Evolutionary conservation across 2,888 invertebrate species (phyloP), one percentile per base, ranked within the genome.

Genomic region (Geotrupes spiniger): DNA sequence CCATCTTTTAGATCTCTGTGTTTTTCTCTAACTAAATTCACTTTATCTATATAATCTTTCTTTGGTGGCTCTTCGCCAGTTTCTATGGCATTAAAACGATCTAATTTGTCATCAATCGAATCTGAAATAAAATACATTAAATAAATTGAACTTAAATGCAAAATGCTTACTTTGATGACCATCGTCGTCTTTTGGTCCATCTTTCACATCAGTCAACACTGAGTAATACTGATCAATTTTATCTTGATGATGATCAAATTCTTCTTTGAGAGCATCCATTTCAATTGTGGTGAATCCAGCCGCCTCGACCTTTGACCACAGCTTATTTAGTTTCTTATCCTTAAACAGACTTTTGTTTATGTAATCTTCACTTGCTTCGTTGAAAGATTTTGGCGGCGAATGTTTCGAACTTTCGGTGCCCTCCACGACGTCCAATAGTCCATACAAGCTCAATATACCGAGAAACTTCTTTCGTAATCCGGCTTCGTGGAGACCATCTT

Each of bases 151-250:
- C 6, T n/a, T n/a, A 42, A 29, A 6, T n/a, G 6, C 15, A 45
- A 4, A 43, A 46, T 44, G 68, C 78, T 69, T 76, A 88, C 89
- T 89, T 71, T 84, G 81, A 66, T 80, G 79, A 26, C 77, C 76
- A 56, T 85, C 82, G 33, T 76, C 70, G 55, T 84, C 81, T 52
- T 70, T 71, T 33, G 74, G 72, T 11, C 76, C 78, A 31, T 78
- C 71, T 57, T 88, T 85, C 21, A 87, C 75, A 61, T 89, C 85
- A 56, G 82, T 80, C 42, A 92, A 75, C 48, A 95, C 70, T 33
- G 85, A 82, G 69, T 91, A 88, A 68, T 92, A 95, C 64, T 95
- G 87, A 68, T 94, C 89, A 40, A 95, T 83, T 74, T 94, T 95
- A 58, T 93, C 89, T 69, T 95, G 92, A 65, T 96, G 93, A 69